These are phyloP conservation scores for Artemia franciscana DNA, from an alignment of 1,140 invertebrate genomes.

Conservation along the genomic window DNA sequence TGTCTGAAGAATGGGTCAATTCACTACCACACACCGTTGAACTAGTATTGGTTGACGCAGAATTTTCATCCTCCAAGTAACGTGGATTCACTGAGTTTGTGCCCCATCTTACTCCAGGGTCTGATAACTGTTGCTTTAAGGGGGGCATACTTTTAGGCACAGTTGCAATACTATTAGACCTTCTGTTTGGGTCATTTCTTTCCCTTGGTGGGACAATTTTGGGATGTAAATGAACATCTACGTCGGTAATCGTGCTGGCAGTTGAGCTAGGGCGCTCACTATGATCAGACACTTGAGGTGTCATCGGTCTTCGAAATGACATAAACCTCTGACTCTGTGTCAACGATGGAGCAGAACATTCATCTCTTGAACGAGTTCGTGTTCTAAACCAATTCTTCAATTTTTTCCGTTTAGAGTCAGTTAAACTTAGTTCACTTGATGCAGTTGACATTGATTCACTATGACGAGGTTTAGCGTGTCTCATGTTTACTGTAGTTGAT, in stretches of 20 bases:
- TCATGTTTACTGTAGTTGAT: neutral
- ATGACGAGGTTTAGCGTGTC: neutral
- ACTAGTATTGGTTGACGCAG: neutral
- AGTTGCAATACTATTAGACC: neutral
- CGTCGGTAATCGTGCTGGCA: neutral
- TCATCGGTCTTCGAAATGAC: neutral
- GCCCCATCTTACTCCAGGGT: neutral
- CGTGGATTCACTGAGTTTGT: neutral
- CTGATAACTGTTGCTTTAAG: neutral
- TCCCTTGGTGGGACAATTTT: neutral
- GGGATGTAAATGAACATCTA: neutral
- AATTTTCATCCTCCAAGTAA: neutral
- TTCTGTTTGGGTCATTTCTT: neutral
- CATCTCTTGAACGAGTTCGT: neutral
- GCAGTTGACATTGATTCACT: neutral
- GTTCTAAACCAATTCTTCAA: neutral
- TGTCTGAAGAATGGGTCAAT: neutral
- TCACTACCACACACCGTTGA: neutral
- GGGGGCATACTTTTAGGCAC: neutral
- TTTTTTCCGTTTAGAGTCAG: neutral
- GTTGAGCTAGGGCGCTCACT: neutral
- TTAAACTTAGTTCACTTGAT: neutral
- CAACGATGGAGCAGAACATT: neutral
- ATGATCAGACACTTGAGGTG: neutral
- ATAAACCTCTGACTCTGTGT: neutral